These are phyloP conservation scores for Sylvia borin DNA, from an alignment of 2,797 vertebrate genomes.

Conservation along the genomic window DNA sequence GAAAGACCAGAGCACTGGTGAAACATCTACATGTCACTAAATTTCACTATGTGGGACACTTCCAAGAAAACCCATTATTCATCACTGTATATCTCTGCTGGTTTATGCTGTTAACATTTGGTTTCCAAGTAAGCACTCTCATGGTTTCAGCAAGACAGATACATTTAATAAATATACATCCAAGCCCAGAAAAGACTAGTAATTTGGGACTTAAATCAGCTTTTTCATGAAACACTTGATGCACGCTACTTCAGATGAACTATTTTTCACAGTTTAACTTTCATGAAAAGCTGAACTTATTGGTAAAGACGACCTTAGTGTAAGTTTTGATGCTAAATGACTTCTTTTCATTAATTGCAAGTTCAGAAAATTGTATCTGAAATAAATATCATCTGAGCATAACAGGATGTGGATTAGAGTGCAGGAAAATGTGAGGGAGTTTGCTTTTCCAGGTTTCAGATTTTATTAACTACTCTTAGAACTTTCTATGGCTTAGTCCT, in stretches of 20 bases:
- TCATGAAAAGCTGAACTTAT: background rate
- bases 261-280: background rate
- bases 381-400: background rate
- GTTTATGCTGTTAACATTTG: background rate
- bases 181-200: background rate
- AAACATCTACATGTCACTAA: background rate
- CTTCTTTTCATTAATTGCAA: background rate
- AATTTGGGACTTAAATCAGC: background rate
- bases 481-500: background rate
- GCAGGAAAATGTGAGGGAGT: background rate
- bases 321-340: background rate
- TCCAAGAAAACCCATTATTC: background rate
- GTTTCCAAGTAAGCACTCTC: background rate
- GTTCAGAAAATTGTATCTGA: background rate
- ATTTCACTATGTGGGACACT: background rate
- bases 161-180: background rate
- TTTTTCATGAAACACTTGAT: background rate
- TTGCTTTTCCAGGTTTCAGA: background rate
- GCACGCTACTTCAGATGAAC: background rate
- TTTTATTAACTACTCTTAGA: background rate
- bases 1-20: background rate
- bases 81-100: background rate
- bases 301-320: background rate
- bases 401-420: background rate
- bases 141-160: background rate